A percentile compares a stretch with the other conserved stretches of the same genome.
These are phyloP conservation scores for Mesitornis unicolor DNA, from an alignment of 2,113 vertebrate genomes.

Conservation along the genomic window DNA sequence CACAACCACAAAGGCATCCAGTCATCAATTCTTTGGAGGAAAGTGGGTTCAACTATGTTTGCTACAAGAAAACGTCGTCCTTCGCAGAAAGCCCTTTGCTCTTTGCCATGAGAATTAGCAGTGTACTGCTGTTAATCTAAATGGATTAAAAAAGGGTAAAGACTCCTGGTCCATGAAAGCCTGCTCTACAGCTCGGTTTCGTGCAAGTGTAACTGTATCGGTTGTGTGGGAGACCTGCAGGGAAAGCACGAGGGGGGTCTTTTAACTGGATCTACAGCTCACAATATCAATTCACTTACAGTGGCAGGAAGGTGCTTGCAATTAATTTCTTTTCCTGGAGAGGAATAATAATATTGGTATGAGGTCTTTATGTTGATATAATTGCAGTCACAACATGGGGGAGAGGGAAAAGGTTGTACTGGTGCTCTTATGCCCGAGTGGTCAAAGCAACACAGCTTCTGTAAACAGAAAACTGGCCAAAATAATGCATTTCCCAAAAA, in stretches of 20 bases:
- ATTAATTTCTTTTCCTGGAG: slow-evolving; percentile 12
- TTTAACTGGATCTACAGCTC: slow-evolving; percentile 1
- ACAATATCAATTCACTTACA: slow-evolving; percentile 45
- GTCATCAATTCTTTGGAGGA: slow-evolving; percentile 7
- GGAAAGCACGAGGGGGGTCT: background rate
- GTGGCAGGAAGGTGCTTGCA: slow-evolving; percentile 34
- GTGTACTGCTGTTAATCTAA: slow-evolving; percentile 37
- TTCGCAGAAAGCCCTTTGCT: slow-evolving; percentile 27
- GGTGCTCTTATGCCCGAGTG: background rate
- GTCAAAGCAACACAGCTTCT: background rate
- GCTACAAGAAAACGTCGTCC: background rate
- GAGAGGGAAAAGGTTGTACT: background rate
- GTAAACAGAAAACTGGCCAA: background rate
- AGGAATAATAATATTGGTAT: slow-evolving; percentile 9
- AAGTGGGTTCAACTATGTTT: slow-evolving; percentile 4
- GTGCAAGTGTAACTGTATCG: background rate
- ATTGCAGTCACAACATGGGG: background rate
- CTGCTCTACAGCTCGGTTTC: slow-evolving; percentile 7
- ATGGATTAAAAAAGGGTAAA: slow-evolving; percentile 53
- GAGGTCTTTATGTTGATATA: slow-evolving; percentile 32
- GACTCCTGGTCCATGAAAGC: slow-evolving; percentile 17
- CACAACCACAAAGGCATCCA: background rate
- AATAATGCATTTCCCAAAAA: background rate
- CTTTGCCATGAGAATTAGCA: slow-evolving; percentile 35
- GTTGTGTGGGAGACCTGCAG: background rate